These are phyloP conservation scores for Margaritifera margaritifera DNA, from an alignment of 2,888 invertebrate species.

Conservation along the genomic window DNA sequence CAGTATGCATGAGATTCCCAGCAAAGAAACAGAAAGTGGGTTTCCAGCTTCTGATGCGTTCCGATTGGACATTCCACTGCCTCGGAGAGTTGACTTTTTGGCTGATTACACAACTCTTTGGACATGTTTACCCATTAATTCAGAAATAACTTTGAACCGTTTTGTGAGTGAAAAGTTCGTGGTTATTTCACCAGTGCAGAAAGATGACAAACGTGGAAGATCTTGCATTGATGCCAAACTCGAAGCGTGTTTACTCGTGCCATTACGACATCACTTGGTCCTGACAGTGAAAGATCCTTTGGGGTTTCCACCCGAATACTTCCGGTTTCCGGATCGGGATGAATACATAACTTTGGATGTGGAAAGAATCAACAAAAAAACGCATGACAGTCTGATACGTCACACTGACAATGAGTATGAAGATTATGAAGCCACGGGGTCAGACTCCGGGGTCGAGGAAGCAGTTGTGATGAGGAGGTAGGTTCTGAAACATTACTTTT, in stretches of 20 bases:
- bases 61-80: conserved; percentile 36
- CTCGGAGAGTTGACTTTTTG: conserved; percentile 39
- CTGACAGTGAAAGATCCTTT: conserved; percentile 44
- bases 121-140: conserved; percentile 39
- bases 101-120: conserved; percentile 31
- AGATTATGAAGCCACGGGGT: conserved; percentile 26
- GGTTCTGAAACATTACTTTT: no score
- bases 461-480: no score
- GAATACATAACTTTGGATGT: conserved; percentile 35
- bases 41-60: conserved; percentile 42
- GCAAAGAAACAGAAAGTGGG: conserved; percentile 33
- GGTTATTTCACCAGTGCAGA: conserved; percentile 42
- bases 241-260: conserved; percentile 46
- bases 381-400: conserved; percentile 42
- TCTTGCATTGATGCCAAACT: conserved; percentile 38
- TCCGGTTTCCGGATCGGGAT: conserved; percentile 43
- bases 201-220: conserved; percentile 11
- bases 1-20: conserved; percentile 33
- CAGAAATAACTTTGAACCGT: conserved; percentile 39
- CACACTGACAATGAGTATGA: conserved; percentile 50
- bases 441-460: no score
- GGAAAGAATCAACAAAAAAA: conserved; percentile 41
- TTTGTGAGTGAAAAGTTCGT: conserved; percentile 48
- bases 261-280: conserved; percentile 45
- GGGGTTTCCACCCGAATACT: conserved; percentile 56